A percentile compares a stretch with the other conserved stretches of the same genome.
phyloP scores from a whole-genome alignment of 2,113 vertebrate species.

The Nesoenas mayeri region DNA sequence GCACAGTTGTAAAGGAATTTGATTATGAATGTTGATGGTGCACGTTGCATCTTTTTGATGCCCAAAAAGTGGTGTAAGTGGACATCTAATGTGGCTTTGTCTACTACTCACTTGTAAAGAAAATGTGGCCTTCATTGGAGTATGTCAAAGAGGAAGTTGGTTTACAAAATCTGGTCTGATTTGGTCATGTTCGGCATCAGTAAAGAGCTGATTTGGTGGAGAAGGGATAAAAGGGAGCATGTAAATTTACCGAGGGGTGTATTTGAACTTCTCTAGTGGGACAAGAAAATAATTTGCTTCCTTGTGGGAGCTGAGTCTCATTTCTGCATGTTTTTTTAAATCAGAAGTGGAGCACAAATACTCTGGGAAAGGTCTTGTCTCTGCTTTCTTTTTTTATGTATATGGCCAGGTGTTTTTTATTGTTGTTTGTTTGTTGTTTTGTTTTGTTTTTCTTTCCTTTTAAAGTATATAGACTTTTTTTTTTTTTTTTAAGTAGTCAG shows the following conservation, averaged over 20 bases:
- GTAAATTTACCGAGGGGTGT: neutral
- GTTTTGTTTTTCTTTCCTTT: neutral
- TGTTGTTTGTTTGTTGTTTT: too few relatives aligned
- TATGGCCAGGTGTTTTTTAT: neutral
- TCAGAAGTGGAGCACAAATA: neutral
- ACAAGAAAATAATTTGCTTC: neutral
- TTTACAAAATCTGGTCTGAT: neutral
- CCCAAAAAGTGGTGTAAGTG: too few relatives aligned
- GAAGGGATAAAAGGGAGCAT: neutral
- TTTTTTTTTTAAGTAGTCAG: neutral
- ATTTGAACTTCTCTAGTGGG: neutral
- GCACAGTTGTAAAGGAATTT: neutral
- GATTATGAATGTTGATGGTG: neutral
- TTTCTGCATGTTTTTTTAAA: neutral
- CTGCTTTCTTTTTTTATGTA: neutral
- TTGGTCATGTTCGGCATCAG: neutral
- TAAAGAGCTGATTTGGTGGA: neutral
- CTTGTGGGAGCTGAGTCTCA: neutral
- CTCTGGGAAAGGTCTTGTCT: neutral
- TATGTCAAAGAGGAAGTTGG: accelerated
- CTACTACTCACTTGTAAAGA: neutral
- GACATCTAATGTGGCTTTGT: neutral
- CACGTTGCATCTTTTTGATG: neutral
- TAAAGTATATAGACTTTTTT: neutral
- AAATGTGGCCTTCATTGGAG: neutral